These are phyloP conservation scores for Neolamprologus longior DNA, from an alignment of 2,113 vertebrate species.

Conservation along the genomic window DNA sequence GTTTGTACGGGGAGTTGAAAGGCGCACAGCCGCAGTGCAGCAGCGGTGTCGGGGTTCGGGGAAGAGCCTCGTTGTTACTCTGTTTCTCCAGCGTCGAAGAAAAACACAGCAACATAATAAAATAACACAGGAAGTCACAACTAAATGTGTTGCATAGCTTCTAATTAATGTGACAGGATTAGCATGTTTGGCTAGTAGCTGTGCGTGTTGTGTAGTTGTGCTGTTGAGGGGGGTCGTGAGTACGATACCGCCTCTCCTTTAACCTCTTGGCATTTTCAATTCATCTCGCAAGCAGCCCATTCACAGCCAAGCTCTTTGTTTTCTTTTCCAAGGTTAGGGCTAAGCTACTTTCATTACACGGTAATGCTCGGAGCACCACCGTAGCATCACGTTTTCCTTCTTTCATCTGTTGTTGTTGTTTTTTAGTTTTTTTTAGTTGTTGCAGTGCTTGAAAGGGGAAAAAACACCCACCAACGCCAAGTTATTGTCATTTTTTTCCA, in stretches of 20 bases:
- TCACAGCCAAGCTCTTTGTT: slow-evolving; percentile 60
- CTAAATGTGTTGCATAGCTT: neutral
- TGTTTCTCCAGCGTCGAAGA: neutral
- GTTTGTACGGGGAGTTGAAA: neutral
- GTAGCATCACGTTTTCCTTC: neutral
- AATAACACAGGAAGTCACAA: neutral
- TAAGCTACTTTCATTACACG: slow-evolving; percentile 21
- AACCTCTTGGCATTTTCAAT: neutral
- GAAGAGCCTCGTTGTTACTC: slow-evolving; percentile 6
- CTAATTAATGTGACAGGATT: neutral
- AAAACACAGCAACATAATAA: neutral
- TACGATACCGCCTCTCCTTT: neutral
- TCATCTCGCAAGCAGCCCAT: slow-evolving; percentile 11
- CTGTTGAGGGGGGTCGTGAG: neutral
- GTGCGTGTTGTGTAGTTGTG: neutral
- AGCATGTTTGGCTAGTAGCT: neutral
- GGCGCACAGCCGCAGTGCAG: slow-evolving; percentile 53
- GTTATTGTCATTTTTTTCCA: neutral
- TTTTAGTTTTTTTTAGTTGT: neutral
- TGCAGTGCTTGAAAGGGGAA: neutral
- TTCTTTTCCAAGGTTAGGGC: slow-evolving; percentile 10
- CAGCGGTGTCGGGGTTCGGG: neutral
- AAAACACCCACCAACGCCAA: neutral
- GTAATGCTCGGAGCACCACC: neutral
- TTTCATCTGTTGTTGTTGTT: neutral